Percentiles rank a stretch among this genome's conserved stretches.
Evolutionary conservation across 2,797 vertebrate species (phyloP).

Genomic region (Anas flavirostris): DNA sequence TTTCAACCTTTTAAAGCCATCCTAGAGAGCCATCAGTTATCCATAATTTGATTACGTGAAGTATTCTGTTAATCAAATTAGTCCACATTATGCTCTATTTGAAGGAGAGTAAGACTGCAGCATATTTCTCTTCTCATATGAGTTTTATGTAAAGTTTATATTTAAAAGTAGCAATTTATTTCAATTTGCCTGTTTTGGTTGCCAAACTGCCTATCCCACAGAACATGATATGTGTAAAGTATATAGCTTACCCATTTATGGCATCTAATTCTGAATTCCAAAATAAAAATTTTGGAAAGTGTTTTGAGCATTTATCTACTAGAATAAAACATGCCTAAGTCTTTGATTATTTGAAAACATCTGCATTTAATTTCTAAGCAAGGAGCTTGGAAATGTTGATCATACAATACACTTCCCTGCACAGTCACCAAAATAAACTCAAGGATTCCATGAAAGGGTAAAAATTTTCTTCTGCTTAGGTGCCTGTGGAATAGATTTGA

Average conservation of each 20-base stretch:
- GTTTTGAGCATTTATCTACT: constrained; percentile 46
- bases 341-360: constrained; percentile 73
- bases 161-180: constrained; percentile 66
- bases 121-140: constrained; percentile 16
- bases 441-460: background rate
- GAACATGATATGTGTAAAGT: constrained; percentile 65
- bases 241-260: constrained; percentile 54
- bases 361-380: constrained; percentile 73
- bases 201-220: constrained; percentile 63
- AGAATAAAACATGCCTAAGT: constrained; percentile 54
- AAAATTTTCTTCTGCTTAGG: background rate
- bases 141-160: constrained; percentile 61
- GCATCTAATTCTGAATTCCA: constrained; percentile 59
- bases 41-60: constrained; percentile 63
- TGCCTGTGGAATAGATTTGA: constrained; percentile 7
- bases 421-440: constrained; percentile 49
- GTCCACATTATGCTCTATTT: constrained; percentile 41
- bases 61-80: constrained; percentile 66
- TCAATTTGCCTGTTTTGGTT: constrained; percentile 38
- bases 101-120: constrained; percentile 42
- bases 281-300: constrained; percentile 53
- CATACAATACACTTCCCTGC: constrained; percentile 33
- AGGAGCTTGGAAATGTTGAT: constrained; percentile 51
- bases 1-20: constrained; percentile 56
- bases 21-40: constrained; percentile 27